Conservation (phyloP, 1,140 invertebrate genomes). For the Drosophila eugracilis region DNA sequence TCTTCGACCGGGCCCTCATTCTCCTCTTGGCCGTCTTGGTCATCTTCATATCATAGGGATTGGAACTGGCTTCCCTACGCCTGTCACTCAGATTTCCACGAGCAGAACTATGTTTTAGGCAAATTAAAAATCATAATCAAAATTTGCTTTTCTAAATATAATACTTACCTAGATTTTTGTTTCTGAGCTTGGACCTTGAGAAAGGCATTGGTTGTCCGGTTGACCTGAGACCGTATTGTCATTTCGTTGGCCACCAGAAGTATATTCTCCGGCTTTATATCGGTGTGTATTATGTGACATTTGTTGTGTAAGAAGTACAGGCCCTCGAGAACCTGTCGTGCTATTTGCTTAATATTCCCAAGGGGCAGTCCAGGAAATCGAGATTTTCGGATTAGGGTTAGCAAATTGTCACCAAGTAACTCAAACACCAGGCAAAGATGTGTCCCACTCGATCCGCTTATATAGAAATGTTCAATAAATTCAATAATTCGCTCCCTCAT, state of each 20-base stretch:
- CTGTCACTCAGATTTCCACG: neutral
- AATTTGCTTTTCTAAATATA: too few relatives aligned
- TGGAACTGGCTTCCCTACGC: neutral
- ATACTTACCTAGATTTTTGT: neutral
- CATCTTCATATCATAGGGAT: neutral
- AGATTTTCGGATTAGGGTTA: constrained; percentile 98
- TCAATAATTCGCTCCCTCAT: constrained; percentile 97
- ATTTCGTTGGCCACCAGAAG: constrained; percentile 93
- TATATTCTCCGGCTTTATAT: constrained; percentile 99
- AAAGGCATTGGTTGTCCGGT: constrained; percentile 93
- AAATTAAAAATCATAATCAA: neutral
- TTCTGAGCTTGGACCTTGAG: constrained; percentile 90
- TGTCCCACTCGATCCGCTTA: constrained; percentile 97
- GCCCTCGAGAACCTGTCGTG: constrained; percentile 97
- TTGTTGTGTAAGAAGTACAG: constrained; percentile 98
- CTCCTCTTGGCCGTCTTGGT: constrained; percentile 42
- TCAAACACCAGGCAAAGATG: constrained; percentile 99
- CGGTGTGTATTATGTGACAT: constrained; percentile 99
- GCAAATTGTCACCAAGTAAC: constrained; percentile 97
- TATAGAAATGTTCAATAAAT: constrained; percentile 98
- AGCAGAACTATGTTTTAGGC: neutral
- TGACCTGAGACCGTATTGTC: constrained; percentile 93
- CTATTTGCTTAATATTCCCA: constrained; percentile 96
- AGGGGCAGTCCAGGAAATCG: constrained; percentile 98
- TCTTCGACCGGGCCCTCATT: constrained; percentile 88